Evolutionary conservation across 2,113 vertebrate species (phyloP).

Genomic region (Axis porcinus): DNA sequence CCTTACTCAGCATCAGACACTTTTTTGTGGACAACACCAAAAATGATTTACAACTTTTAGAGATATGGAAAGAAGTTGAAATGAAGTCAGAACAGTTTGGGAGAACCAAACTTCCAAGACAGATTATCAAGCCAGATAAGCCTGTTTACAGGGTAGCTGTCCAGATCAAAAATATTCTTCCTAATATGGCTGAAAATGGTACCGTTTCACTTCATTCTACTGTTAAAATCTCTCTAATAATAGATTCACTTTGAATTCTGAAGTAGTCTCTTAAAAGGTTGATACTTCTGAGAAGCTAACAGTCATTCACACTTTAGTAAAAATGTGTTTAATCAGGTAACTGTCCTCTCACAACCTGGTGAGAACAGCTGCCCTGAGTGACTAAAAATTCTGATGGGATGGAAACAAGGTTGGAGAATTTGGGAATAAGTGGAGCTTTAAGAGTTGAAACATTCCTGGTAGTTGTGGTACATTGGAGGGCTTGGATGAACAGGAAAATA

Average conservation of each 20-base stretch:
- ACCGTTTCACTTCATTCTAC: background rate
- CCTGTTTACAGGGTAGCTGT: background rate
- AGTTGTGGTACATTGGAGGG: background rate
- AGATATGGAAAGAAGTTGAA: background rate
- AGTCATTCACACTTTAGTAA: conserved; percentile 7
- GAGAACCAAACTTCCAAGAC: conserved; percentile 13
- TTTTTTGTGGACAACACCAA: background rate
- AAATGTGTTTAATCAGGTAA: background rate
- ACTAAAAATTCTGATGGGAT: background rate
- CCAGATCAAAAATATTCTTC: conserved; percentile 25
- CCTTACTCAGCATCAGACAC: background rate
- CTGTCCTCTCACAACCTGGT: background rate
- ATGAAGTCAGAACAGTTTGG: background rate
- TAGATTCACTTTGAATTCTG: background rate
- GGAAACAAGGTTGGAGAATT: background rate
- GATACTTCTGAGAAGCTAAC: background rate
- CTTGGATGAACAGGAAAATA: background rate
- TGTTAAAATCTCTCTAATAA: conserved; percentile 10
- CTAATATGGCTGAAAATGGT: background rate
- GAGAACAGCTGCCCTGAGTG: background rate
- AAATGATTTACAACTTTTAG: background rate
- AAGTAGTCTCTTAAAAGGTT: background rate
- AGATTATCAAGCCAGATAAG: conserved; percentile 28
- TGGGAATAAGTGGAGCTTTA: background rate
- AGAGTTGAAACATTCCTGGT: background rate